Conservation (phyloP, 2,113 vertebrate species). For the Myodes glareolus region DNA sequence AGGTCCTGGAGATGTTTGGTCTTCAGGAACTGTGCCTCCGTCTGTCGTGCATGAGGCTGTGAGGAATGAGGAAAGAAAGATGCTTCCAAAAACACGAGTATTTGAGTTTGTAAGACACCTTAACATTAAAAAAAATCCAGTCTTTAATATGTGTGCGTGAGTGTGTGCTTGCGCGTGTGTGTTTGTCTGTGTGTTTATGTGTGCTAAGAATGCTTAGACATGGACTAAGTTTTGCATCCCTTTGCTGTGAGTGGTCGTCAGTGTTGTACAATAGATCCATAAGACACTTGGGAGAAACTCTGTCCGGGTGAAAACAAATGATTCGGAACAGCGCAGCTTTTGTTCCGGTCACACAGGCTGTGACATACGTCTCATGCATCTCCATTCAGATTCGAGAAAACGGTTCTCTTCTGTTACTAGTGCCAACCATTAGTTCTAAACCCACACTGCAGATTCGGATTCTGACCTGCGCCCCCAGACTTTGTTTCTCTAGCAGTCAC, state of each 20-base stretch:
- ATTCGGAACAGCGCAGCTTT: not conserved
- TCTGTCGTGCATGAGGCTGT: not conserved
- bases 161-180: not conserved
- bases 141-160: not conserved
- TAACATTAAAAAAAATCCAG: not conserved
- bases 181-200: not conserved
- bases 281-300: not conserved
- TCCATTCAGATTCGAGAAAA: not conserved
- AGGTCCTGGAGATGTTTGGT: not conserved
- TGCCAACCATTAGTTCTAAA: not conserved
- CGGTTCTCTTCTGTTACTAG: not conserved
- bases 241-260: not conserved
- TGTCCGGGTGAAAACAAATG: not conserved
- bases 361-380: not conserved
- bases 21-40: not conserved
- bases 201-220: not conserved
- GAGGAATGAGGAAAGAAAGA: not conserved
- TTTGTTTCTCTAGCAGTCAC: not conserved
- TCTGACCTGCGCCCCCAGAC: not conserved
- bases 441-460: not conserved
- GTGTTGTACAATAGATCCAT: not conserved
- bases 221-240: not conserved
- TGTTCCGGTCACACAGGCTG: not conserved
- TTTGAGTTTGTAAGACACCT: not conserved
- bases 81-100: not conserved